Conservation (phyloP, 2,113 vertebrate species). For the Pseudopodoces humilis region DNA sequence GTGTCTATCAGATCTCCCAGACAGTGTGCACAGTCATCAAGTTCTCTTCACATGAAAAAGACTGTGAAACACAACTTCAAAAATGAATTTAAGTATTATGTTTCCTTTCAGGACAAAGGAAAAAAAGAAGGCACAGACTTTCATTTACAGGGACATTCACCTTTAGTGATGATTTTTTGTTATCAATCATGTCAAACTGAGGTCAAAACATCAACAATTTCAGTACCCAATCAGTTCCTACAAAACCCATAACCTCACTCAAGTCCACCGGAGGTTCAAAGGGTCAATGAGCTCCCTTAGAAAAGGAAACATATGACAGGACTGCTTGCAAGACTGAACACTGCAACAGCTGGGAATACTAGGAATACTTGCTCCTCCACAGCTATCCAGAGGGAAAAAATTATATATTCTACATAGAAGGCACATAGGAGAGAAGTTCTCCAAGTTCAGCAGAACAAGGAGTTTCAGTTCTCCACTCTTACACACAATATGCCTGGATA, state of each 20-base stretch:
- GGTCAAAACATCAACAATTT: not conserved
- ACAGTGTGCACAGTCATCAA: not conserved
- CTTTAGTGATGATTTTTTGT: not conserved
- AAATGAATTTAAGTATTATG: not conserved
- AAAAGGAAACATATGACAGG: not conserved
- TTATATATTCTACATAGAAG: rapidly evolving
- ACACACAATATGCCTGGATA: not conserved
- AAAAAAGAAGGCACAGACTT: not conserved
- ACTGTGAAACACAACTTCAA: not conserved
- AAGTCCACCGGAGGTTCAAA: not conserved
- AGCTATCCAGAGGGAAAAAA: not conserved
- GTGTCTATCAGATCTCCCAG: not conserved
- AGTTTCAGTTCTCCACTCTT: not conserved
- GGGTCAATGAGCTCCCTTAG: not conserved
- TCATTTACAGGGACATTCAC: not conserved
- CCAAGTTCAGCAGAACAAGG: no score
- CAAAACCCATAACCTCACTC: not conserved
- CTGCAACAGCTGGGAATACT: not conserved
- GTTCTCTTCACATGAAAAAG: not conserved
- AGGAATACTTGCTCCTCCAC: not conserved
- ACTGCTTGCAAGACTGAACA: not conserved
- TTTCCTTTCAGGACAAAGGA: not conserved
- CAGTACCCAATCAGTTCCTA: not conserved
- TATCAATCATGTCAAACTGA: not conserved
- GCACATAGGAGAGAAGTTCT: no score